Percentiles rank a stretch among this genome's conserved stretches.
Evolutionary conservation across 2,888 invertebrate species (phyloP).

Genomic region (Cheilosia soror): DNA sequence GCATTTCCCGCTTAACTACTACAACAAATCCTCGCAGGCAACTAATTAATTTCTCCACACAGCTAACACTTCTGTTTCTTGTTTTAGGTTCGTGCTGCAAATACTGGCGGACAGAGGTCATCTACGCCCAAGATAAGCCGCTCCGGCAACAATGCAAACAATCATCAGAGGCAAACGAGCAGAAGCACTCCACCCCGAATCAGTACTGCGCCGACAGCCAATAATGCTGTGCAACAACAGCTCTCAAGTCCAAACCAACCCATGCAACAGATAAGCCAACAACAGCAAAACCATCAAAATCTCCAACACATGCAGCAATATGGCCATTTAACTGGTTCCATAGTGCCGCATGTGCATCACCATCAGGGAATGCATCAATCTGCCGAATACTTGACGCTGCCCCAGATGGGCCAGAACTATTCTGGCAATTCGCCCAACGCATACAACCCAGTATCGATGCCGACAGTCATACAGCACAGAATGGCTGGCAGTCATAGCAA

Average conservation of each 20-base stretch:
- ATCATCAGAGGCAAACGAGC: conserved; percentile 80
- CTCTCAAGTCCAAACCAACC: conserved; percentile 79
- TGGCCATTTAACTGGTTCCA: conserved; percentile 77
- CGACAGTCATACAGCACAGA: conserved; percentile 88
- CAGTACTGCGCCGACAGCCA: conserved; percentile 81
- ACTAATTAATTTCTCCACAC: too few relatives aligned
- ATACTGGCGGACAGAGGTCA: conserved; percentile 80
- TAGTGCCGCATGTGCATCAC: conserved; percentile 79
- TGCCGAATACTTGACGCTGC: conserved; percentile 81
- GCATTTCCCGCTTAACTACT: too few relatives aligned
- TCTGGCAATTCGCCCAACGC: conserved; percentile 86
- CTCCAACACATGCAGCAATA: conserved; percentile 82
- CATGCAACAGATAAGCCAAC: conserved; percentile 77
- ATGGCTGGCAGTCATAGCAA: conserved; percentile 83
- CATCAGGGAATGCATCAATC: conserved; percentile 84
- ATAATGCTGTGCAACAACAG: conserved; percentile 78
- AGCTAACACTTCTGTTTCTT: neutral
- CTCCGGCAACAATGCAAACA: conserved; percentile 77
- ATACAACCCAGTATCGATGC: conserved; percentile 88
- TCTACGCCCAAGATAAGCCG: conserved; percentile 82
- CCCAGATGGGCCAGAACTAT: conserved; percentile 86
- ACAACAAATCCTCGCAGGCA: too few relatives aligned
- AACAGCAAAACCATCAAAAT: conserved; percentile 78
- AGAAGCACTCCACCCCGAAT: conserved; percentile 80
- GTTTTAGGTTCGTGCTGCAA: conserved; percentile 77